Evolutionary conservation across 2,888 invertebrate genomes (phyloP), one percentile per base, ranked within the genome.

Genomic region (Tipula unca): DNA sequence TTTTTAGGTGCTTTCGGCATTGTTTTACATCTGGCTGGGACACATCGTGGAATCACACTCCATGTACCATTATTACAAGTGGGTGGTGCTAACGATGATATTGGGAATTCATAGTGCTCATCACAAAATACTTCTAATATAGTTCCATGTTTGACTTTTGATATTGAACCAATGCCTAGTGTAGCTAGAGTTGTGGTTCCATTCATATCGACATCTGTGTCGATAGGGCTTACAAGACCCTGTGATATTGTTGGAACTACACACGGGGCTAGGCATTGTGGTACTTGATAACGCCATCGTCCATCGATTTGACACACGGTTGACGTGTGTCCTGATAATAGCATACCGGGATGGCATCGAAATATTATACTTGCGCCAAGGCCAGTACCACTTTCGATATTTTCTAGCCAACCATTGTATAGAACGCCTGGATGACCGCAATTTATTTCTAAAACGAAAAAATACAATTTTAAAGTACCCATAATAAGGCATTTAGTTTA

Each of bases 401-500:
- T 97, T 91, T 97, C 97, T 88, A 95, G 93, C 96, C 98, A 99
- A 3, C 99, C 99, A 89, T 99, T 99, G 93, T 96, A 97, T 8
- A 99, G 93, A 85, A 95, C 94, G 1, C 98, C 98, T 0, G 99
- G 98, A 88, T 96, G 95, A 0, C 98, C 98, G 91, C 99, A 99
- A 92, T 99, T 97, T 89, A 99, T 98, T 93, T 99, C 99, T 97
- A 92, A 29, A 88, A 89, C 87, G 14, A 36, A 4, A 20, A 39
- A 14, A n/a, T n/a, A n/a, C n/a, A n/a, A n/a, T n/a, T n/a, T n/a
- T n/a, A n/a, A n/a, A n/a, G n/a, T n/a, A n/a, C n/a, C n/a, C n/a
- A n/a, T n/a, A n/a, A n/a, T n/a, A n/a, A n/a, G n/a, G n/a, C n/a
- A n/a, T n/a, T n/a, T n/a, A n/a, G 32, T 32, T 32, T 32, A 32